phyloP scores from a whole-genome alignment of 2,888 invertebrate species.

The Drosophila austrosaltans region DNA sequence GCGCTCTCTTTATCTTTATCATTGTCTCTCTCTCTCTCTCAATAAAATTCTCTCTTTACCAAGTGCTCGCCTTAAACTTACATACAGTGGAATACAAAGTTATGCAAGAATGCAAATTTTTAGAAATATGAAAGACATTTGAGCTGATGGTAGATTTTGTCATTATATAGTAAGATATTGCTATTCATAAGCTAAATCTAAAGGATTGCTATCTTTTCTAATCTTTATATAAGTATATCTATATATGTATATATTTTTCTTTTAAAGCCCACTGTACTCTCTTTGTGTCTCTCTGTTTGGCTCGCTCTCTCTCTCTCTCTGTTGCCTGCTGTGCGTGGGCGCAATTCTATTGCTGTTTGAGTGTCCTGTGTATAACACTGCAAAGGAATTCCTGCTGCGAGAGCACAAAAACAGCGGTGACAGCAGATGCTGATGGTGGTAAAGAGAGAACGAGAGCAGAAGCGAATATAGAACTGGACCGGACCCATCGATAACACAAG shows the following conservation, averaged over 20 bases:
- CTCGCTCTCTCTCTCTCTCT: constrained; percentile 2
- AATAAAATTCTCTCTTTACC: neutral
- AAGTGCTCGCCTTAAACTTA: constrained; percentile 1
- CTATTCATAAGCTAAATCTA: no score
- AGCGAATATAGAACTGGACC: neutral
- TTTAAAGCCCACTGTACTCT: constrained; percentile 13
- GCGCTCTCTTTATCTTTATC: neutral
- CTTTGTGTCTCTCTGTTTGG: constrained; percentile 11
- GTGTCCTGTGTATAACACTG: constrained; percentile 68
- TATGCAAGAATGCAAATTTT: neutral
- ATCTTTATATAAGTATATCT: no score
- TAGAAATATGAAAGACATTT: neutral
- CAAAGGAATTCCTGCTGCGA: constrained; percentile 57
- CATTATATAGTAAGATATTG: no score
- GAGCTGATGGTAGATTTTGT: no score
- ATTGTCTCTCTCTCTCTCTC: neutral
- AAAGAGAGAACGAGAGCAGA: constrained; percentile 25
- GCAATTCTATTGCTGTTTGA: constrained; percentile 46
- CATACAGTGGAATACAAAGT: constrained; percentile 1
- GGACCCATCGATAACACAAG: constrained; percentile 24
- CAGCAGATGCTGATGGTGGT: constrained; percentile 9
- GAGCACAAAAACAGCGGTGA: constrained; percentile 7
- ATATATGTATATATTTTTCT: no score
- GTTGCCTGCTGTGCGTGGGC: constrained; percentile 58
- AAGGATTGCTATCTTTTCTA: no score